These are phyloP conservation scores for Sebastes vulpes DNA, from an alignment of 2,797 vertebrate genomes.

Conservation along the genomic window DNA sequence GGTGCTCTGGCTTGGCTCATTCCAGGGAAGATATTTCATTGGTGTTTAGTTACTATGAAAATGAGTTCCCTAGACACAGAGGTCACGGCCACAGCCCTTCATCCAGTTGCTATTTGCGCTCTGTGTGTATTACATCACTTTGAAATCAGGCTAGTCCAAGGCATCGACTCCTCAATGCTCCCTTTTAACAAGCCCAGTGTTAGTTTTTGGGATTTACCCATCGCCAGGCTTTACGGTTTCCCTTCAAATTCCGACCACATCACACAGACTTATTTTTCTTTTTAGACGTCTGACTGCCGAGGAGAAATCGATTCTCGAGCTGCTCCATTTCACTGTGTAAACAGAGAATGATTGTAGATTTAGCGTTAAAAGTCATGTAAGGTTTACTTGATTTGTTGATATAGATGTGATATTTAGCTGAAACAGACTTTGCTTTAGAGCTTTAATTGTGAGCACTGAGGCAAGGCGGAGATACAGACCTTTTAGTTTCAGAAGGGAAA, in stretches of 20 bases:
- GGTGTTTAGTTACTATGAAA: slow-evolving; percentile 80
- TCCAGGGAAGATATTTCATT: slow-evolving; percentile 69
- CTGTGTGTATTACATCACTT: slow-evolving; percentile 81
- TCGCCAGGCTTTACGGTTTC: slow-evolving; percentile 68
- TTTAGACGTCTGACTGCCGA: slow-evolving; percentile 50
- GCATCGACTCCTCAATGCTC: slow-evolving; percentile 67
- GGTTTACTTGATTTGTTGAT: slow-evolving; percentile 72
- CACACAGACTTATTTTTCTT: slow-evolving; percentile 65
- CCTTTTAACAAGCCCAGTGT: slow-evolving; percentile 74
- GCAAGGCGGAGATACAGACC: slow-evolving; percentile 49
- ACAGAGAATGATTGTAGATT: slow-evolving; percentile 61
- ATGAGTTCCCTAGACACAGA: slow-evolving; percentile 76
- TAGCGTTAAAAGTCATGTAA: slow-evolving; percentile 57
- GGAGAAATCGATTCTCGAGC: slow-evolving; percentile 65
- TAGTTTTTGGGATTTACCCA: slow-evolving; percentile 80
- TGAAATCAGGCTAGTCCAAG: slow-evolving; percentile 72
- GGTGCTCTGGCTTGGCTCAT: slow-evolving; percentile 75
- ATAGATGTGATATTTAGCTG: slow-evolving; percentile 72
- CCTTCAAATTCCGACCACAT: slow-evolving; percentile 78
- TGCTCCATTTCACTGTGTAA: slow-evolving; percentile 70
- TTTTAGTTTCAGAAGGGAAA: slow-evolving; percentile 67
- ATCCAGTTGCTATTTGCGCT: slow-evolving; percentile 77
- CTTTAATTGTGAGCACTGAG: slow-evolving; percentile 59
- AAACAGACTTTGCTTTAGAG: slow-evolving; percentile 59
- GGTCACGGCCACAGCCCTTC: slow-evolving; percentile 77